phyloP scores from a whole-genome alignment of 2,113 vertebrate species.

The Vulpes lagopus region DNA sequence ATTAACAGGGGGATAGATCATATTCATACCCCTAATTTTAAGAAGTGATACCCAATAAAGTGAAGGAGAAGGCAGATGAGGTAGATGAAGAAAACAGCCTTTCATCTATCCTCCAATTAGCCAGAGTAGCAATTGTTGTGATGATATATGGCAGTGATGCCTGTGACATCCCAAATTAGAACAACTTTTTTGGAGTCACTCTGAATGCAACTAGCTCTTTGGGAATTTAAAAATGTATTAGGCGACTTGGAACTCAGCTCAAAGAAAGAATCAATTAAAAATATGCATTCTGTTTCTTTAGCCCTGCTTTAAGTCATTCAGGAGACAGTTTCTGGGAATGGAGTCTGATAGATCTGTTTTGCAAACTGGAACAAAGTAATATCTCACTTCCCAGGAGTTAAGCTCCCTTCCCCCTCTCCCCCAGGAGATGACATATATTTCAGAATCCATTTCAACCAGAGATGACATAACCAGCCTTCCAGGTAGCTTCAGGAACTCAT shows the following conservation, averaged over 20 bases:
- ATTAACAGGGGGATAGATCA: constrained; percentile 48
- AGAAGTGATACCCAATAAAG: constrained; percentile 38
- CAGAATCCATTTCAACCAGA: constrained; percentile 57
- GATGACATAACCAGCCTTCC: constrained; percentile 68
- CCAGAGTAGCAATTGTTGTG: not conserved
- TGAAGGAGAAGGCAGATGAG: constrained; percentile 8
- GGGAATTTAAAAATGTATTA: constrained; percentile 78
- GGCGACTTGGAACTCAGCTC: constrained; percentile 48
- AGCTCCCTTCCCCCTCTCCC: not conserved
- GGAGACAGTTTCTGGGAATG: constrained; percentile 71
- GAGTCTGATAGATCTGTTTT: constrained; percentile 55
- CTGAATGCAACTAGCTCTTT: constrained; percentile 50
- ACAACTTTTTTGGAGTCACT: constrained; percentile 45
- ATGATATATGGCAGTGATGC: constrained; percentile 21
- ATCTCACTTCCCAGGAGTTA: constrained; percentile 46
- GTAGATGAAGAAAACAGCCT: not conserved
- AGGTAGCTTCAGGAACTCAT: constrained; percentile 67
- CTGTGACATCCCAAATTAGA: constrained; percentile 62
- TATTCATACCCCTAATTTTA: constrained; percentile 27
- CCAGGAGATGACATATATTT: constrained; percentile 26
- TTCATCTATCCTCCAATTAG: not conserved
- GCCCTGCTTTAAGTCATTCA: constrained; percentile 61
- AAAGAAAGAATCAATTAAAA: constrained; percentile 75
- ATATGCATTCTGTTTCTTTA: constrained; percentile 66
- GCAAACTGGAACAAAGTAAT: constrained; percentile 56